A percentile compares a stretch with the other conserved stretches of the same genome.
These are phyloP conservation scores for Dicaeum eximium DNA, from an alignment of 2,113 vertebrate genomes.

Conservation along the genomic window DNA sequence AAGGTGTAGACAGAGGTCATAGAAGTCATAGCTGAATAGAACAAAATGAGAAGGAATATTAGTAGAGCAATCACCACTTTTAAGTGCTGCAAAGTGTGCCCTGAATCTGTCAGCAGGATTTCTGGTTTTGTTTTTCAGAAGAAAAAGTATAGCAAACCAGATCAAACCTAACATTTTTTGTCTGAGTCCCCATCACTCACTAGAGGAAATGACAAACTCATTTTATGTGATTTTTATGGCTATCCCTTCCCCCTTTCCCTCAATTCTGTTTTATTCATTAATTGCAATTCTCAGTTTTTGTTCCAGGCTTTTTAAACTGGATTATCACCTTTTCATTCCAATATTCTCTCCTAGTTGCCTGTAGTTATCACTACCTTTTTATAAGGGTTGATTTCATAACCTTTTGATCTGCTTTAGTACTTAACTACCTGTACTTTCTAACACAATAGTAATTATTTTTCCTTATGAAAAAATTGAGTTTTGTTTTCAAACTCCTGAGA, in stretches of 20 bases:
- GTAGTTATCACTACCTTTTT: slow-evolving; percentile 4
- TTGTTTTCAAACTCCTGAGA: background rate
- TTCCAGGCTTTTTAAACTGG: slow-evolving; percentile 7
- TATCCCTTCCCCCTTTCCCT: background rate
- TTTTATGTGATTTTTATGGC: slow-evolving; percentile 37
- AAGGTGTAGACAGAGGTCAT: slow-evolving; percentile 74
- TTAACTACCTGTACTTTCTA: background rate
- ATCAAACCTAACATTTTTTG: slow-evolving; percentile 59
- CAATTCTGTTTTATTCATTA: slow-evolving; percentile 47
- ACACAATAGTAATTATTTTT: background rate
- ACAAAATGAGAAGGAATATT: slow-evolving; percentile 44
- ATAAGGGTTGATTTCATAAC: slow-evolving; percentile 22
- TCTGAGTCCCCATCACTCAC: slow-evolving; percentile 46
- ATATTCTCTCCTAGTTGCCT: slow-evolving; percentile 4
- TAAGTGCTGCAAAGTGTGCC: slow-evolving; percentile 57
- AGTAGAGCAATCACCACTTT: slow-evolving; percentile 49
- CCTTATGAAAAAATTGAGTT: background rate
- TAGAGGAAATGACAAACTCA: slow-evolving; percentile 54
- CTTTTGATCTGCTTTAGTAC: slow-evolving; percentile 27
- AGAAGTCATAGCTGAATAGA: slow-evolving; percentile 47
- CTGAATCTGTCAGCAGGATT: slow-evolving; percentile 74
- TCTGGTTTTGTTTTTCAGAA: slow-evolving; percentile 55
- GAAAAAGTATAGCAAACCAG: slow-evolving; percentile 59
- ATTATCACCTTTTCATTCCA: slow-evolving; percentile 57
- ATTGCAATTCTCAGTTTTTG: background rate